Conservation (phyloP, 2,113 vertebrate genomes). For the Chinchilla lanigera region DNA sequence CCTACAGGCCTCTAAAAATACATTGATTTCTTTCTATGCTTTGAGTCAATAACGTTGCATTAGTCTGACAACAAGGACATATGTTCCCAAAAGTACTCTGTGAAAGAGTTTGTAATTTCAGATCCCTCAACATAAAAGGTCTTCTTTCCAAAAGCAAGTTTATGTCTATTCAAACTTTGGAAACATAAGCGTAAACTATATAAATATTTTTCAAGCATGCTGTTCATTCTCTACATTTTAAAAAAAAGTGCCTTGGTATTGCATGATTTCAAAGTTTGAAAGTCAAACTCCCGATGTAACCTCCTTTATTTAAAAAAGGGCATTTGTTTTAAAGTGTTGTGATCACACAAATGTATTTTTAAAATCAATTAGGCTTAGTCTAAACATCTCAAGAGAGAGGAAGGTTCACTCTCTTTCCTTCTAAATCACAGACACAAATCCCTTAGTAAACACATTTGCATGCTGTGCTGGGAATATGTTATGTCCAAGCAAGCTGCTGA, state of each 20-base stretch:
- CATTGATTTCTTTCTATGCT: conserved; percentile 44
- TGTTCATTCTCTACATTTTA: conserved; percentile 53
- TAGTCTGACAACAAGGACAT: conserved; percentile 32
- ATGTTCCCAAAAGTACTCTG: background rate
- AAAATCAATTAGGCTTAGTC: conserved; percentile 75
- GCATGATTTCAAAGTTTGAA: conserved; percentile 60
- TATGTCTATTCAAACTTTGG: conserved; percentile 52
- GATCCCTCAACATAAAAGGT: conserved; percentile 31
- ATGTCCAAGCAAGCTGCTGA: conserved; percentile 60
- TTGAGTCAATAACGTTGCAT: conserved; percentile 43
- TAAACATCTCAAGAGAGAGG: conserved; percentile 69
- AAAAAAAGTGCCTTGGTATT: background rate
- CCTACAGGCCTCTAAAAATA: background rate
- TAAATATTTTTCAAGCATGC: conserved; percentile 50
- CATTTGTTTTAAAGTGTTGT: conserved; percentile 58
- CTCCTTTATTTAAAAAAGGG: conserved; percentile 19
- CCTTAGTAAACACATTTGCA: conserved; percentile 54
- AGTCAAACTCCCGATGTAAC: conserved; percentile 34
- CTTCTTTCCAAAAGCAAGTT: conserved; percentile 64
- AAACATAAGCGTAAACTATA: conserved; percentile 62
- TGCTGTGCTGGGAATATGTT: conserved; percentile 52
- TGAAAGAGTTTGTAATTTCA: conserved; percentile 23
- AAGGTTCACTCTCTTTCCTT: conserved; percentile 51
- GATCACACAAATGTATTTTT: conserved; percentile 60
- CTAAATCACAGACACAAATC: conserved; percentile 49